Evolutionary conservation across 2,888 invertebrate species (phyloP).

Genomic region (Idaea dimidiata): DNA sequence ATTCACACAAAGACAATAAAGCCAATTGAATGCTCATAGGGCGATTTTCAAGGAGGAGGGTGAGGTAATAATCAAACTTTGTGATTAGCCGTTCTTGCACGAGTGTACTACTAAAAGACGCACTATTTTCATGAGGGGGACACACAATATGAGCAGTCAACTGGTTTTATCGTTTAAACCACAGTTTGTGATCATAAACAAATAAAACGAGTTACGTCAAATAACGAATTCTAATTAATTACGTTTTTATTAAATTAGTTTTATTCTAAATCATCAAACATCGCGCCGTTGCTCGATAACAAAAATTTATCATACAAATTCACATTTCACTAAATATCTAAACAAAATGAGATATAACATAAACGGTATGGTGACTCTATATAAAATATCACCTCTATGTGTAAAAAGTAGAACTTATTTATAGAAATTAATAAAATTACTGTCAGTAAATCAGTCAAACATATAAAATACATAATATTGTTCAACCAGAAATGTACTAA

Average conservation of each 20-base stretch:
- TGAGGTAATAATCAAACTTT: no score
- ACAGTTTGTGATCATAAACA: neutral
- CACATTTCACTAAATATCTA: constrained; percentile 23
- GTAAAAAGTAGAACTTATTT: neutral
- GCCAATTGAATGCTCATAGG: no score
- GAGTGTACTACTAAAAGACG: no score
- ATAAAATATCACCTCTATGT: neutral
- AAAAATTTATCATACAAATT: neutral
- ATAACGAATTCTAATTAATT: neutral
- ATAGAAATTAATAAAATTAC: neutral
- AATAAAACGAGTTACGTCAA: neutral
- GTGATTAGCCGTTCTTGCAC: no score
- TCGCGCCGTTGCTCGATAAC: neutral
- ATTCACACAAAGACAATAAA: no score
- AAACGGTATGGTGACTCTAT: constrained; percentile 22
- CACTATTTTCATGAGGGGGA: no score
- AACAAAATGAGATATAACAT: constrained; percentile 31
- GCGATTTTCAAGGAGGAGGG: no score
- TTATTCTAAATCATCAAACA: neutral
- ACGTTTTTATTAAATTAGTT: neutral
- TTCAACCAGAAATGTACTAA: neutral
- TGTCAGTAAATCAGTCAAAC: neutral
- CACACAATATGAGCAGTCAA: no score
- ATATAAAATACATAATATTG: neutral
- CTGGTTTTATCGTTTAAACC: no score